A percentile compares a stretch with the other conserved stretches of the same genome.
phyloP scores from a whole-genome alignment of 35 echinoderm and acorn worm genomes.

The Holothuria glaberrima region DNA sequence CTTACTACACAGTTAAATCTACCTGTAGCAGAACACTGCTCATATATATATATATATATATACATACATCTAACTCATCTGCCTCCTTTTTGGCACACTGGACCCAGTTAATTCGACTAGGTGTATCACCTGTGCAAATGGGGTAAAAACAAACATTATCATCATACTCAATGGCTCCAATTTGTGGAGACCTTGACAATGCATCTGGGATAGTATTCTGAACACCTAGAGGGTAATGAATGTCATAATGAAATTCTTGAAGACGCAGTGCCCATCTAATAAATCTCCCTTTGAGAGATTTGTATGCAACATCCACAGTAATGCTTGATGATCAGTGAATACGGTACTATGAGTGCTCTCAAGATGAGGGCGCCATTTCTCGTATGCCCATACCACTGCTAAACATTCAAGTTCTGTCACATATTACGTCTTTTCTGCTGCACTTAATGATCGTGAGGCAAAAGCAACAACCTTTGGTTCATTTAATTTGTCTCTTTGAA shows the following conservation, averaged over 20 bases:
- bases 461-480: constrained; percentile 41
- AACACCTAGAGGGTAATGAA: constrained; percentile 16
- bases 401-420: too few relatives aligned
- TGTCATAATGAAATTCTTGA: constrained; percentile 35
- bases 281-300: constrained; percentile 40
- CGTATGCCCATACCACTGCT: too few relatives aligned
- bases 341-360: constrained; percentile 2
- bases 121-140: constrained; percentile 23
- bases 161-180: constrained; percentile 33
- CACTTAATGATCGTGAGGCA: constrained; percentile 27
- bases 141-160: constrained; percentile 35
- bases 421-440: constrained; percentile 10
- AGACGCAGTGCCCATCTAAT: constrained; percentile 15
- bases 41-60: neutral
- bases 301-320: constrained; percentile 39
- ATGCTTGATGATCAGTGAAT: constrained; percentile 41
- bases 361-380: neutral
- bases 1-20: too few relatives aligned
- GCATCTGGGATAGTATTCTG: constrained; percentile 31
- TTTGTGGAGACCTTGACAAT: too few relatives aligned
- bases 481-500: too few relatives aligned
- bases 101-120: neutral
- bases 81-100: constrained; percentile 36
- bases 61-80: constrained; percentile 4
- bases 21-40: neutral